A percentile compares a stretch with the other conserved stretches of the same genome.
phyloP scores from a whole-genome alignment of 1,140 invertebrate species.

The Sipha flava region DNA sequence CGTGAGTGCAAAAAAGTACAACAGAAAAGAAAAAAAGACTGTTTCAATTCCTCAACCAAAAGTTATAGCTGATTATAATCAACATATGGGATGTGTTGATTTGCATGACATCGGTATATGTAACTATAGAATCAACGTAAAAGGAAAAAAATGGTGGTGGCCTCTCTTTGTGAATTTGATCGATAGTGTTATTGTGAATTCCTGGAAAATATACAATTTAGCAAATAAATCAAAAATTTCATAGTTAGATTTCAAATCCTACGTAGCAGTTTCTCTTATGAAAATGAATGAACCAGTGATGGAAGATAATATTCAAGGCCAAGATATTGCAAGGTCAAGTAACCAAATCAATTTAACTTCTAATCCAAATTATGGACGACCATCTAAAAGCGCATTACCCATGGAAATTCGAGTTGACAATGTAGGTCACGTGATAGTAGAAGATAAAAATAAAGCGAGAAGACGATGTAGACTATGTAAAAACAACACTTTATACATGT shows the following conservation, averaged over 20 bases:
- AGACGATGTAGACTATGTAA: neutral
- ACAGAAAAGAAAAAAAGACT: slow-evolving; percentile 20
- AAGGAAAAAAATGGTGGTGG: slow-evolving; percentile 41
- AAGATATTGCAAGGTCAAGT: neutral
- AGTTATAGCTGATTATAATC: slow-evolving; percentile 36
- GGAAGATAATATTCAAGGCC: neutral
- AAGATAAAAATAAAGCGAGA: slow-evolving; percentile 10
- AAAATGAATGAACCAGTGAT: neutral
- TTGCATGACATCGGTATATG: slow-evolving; percentile 37
- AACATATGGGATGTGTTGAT: slow-evolving; percentile 39
- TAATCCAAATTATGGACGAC: slow-evolving; percentile 17
- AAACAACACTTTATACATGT: slow-evolving; percentile 4
- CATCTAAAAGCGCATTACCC: slow-evolving; percentile 13
- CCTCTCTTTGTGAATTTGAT: slow-evolving; percentile 38
- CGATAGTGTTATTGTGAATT: slow-evolving; percentile 39
- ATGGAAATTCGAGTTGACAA: slow-evolving; percentile 5
- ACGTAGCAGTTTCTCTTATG: neutral
- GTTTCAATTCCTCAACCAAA: slow-evolving; percentile 14
- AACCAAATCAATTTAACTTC: neutral
- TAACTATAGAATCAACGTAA: slow-evolving; percentile 38
- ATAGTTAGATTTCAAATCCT: slow-evolving; percentile 16
- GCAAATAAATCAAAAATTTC: slow-evolving; percentile 2
- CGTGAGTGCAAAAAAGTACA: slow-evolving; percentile 8
- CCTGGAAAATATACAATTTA: slow-evolving; percentile 34
- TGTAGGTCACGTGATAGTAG: slow-evolving; percentile 5